A percentile compares a stretch with the other conserved stretches of the same genome.
Conservation (phyloP, 2,797 vertebrate genomes). For the Pristis pectinata region DNA sequence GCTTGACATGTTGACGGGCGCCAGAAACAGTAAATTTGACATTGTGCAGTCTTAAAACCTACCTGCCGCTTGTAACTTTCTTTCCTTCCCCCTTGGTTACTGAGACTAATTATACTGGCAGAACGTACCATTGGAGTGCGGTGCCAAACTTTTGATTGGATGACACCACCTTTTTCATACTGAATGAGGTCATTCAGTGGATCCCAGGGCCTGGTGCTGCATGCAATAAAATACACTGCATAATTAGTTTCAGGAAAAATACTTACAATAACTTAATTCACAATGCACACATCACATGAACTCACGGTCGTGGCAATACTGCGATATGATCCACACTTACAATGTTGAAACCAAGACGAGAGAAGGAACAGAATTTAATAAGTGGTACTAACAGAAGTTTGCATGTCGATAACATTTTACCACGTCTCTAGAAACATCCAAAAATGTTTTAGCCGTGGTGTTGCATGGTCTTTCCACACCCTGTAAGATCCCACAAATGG, state of each 20-base stretch:
- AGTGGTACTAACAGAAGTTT: neutral
- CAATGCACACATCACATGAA: no score
- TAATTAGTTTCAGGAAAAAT: neutral
- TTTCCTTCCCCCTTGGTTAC: conserved; percentile 63
- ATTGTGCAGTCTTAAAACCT: conserved; percentile 49
- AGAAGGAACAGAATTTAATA: neutral
- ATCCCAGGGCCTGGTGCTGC: conserved; percentile 94
- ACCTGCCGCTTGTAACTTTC: conserved; percentile 64
- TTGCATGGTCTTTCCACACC: neutral
- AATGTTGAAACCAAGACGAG: neutral
- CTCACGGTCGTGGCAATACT: neutral
- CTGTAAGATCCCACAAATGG: no score
- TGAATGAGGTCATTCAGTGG: conserved; percentile 96
- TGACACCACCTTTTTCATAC: conserved; percentile 89
- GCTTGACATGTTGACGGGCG: neutral
- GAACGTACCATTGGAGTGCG: conserved; percentile 95
- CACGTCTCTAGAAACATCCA: neutral
- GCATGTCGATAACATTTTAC: neutral
- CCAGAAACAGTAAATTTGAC: neutral
- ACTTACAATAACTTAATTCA: neutral
- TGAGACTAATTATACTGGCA: conserved; percentile 73
- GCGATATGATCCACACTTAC: neutral
- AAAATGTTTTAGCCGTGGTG: neutral
- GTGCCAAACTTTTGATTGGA: conserved; percentile 96
- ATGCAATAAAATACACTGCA: conserved; percentile 36